Evolutionary conservation across 2,797 vertebrate genomes (phyloP).

Genomic region (Tiaroga cobitis): DNA sequence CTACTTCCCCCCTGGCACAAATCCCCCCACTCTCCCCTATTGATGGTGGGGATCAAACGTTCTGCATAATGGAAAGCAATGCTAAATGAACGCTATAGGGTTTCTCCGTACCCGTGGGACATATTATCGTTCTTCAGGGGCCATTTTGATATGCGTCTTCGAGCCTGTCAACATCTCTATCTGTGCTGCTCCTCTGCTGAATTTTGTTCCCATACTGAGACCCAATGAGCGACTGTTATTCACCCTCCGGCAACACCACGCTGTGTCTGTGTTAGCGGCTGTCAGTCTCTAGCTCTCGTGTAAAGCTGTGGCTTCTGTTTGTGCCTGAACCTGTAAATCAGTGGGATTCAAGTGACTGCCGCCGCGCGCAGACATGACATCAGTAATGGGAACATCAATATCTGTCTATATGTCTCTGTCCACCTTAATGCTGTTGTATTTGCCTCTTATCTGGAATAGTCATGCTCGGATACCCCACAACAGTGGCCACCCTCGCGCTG

Average conservation of each 20-base stretch:
- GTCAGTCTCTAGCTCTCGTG: slow-evolving; percentile 22
- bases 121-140: slow-evolving; percentile 26
- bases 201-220: slow-evolving; percentile 15
- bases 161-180: slow-evolving; percentile 35
- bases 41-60: neutral
- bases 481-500: neutral
- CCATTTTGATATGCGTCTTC: slow-evolving; percentile 25
- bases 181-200: slow-evolving; percentile 9
- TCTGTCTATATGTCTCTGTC: slow-evolving; percentile 5
- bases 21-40: neutral
- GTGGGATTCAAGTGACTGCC: slow-evolving; percentile 4
- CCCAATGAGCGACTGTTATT: slow-evolving; percentile 13
- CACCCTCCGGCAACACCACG: slow-evolving; percentile 31
- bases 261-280: slow-evolving; percentile 39
- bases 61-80: neutral
- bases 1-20: too few relatives aligned
- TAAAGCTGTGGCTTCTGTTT: slow-evolving; percentile 39
- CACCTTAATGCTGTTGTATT: neutral
- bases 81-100: neutral
- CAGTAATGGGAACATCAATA: slow-evolving; percentile 15
- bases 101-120: neutral
- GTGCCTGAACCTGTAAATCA: slow-evolving; percentile 26
- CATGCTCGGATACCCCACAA: slow-evolving; percentile 17
- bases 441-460: slow-evolving; percentile 17
- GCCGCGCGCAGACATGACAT: neutral